Percentiles rank a stretch among this genome's conserved stretches.
Conservation (phyloP, 2,888 invertebrate genomes). For the Hydrotaea diabolus region DNA sequence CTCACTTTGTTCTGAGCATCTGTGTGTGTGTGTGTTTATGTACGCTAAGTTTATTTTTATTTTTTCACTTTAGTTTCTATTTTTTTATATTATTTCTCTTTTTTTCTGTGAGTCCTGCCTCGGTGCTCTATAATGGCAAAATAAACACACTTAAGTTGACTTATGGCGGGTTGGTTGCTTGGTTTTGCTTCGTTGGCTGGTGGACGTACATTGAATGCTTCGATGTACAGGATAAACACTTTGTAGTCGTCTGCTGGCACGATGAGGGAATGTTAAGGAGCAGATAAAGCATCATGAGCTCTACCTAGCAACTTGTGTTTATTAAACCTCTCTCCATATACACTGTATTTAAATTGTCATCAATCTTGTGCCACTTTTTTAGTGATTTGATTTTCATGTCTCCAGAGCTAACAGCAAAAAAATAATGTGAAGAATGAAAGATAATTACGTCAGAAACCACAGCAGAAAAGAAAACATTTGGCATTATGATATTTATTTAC, state of each 20-base stretch:
- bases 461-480: not conserved
- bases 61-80: not conserved
- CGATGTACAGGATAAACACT: too few species aligned
- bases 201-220: not conserved
- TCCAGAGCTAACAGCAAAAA: not conserved
- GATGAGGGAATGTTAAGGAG: not conserved
- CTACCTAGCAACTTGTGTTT: slow-evolving; percentile 14
- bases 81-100: slow-evolving; percentile 4
- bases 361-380: slow-evolving; percentile 13
- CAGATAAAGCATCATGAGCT: not conserved
- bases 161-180: slow-evolving; percentile 26
- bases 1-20: not conserved
- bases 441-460: not conserved
- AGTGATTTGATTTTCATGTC: not conserved
- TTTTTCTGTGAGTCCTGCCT: not conserved
- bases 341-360: not conserved
- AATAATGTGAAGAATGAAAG: not conserved
- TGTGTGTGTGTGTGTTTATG: not conserved
- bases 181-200: too few species aligned
- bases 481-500: too few species aligned
- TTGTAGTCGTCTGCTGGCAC: too few species aligned
- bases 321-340: slow-evolving; percentile 3
- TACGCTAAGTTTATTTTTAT: not conserved
- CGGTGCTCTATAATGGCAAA: slow-evolving; percentile 27
- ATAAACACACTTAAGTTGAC: slow-evolving; percentile 39